These are phyloP conservation scores for Thecophora atra DNA, from an alignment of 2,888 invertebrate genomes.

Conservation along the genomic window DNA sequence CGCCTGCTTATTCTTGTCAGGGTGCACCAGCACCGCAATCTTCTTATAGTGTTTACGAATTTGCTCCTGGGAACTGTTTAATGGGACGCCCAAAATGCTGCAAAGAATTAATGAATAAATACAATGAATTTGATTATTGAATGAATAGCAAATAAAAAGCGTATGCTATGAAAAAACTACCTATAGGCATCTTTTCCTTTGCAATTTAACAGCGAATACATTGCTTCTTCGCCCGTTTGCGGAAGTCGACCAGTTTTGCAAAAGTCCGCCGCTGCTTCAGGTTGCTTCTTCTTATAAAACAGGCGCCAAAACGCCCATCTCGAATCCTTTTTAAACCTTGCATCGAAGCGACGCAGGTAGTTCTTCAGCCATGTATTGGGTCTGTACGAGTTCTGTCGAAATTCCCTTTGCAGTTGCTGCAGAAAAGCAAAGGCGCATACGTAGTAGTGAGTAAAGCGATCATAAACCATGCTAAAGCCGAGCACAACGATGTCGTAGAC, in stretches of 20 bases:
- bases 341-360: conserved; percentile 61
- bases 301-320: conserved; percentile 64
- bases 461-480: conserved; percentile 69
- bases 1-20: conserved; percentile 94
- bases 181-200: conserved; percentile 97
- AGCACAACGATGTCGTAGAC: conserved; percentile 83
- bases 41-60: conserved; percentile 93
- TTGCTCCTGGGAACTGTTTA: conserved; percentile 90
- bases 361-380: conserved; percentile 63
- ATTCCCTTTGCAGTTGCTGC: conserved; percentile 58
- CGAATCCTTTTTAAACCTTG: conserved; percentile 61
- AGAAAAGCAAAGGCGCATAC: conserved; percentile 53
- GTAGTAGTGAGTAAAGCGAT: conserved; percentile 56
- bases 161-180: conserved; percentile 60
- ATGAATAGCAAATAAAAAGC: no score
- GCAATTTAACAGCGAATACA: conserved; percentile 90
- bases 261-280: conserved; percentile 59
- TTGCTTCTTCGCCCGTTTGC: conserved; percentile 91
- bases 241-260: conserved; percentile 72
- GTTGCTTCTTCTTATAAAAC: conserved; percentile 65
- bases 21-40: conserved; percentile 94
- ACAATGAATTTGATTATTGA: no score
- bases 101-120: conserved; percentile 37
- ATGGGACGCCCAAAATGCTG: conserved; percentile 87
- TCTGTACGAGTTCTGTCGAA: conserved; percentile 63